Base-by-base conservation (phyloP, 2,113 vertebrate species). In the Poecilia latipinna region DNA sequence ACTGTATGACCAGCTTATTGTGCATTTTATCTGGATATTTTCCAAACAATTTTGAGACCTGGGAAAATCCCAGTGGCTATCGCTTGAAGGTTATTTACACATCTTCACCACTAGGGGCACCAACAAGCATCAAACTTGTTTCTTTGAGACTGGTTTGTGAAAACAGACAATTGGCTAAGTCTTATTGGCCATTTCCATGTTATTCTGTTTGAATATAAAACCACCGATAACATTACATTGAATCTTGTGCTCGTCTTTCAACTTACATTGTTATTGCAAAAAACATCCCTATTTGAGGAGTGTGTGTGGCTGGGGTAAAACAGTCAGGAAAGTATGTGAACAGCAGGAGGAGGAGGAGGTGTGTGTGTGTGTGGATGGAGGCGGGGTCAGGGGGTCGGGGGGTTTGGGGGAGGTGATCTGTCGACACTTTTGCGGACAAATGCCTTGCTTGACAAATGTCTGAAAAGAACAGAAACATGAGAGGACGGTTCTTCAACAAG, bases 381-480 rank as follows among this genome's bases (percentile, higher is more conserved):
- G 44, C 1, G 44, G 13, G 3, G 44, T 17, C 5, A 29, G 29
- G 29, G 29, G 29, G 28, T 28, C 28, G 44, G 44, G 4, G 44
- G 5, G 17, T 1, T 19, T 19, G 51, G 2, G 51, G 51, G 65
- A 31, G n/a, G 54, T 0, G 61, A 22, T 68, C 63, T 85, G 75
- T 74, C 88, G 88, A 87, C 80, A 80, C 81, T 75, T 78, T 73
- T 78, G 62, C 80, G 85, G 72, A 83, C 89, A 87, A 89, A 91
- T 86, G 84, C 60, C 73, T 80, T 3, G 65, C 80, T 84, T 93
- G 90, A 92, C 89, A 91, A 91, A 90, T 89, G 88, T 84, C 82
- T 72, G 31, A 89, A 80, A 63, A 68, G 79, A 78, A 73, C 77
- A 60, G 90, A 88, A 89, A 93, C 84, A n/a, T 68, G 90, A 91